These are phyloP conservation scores for Drosophila serrata DNA, from an alignment of 1,140 invertebrate genomes.

Conservation along the genomic window DNA sequence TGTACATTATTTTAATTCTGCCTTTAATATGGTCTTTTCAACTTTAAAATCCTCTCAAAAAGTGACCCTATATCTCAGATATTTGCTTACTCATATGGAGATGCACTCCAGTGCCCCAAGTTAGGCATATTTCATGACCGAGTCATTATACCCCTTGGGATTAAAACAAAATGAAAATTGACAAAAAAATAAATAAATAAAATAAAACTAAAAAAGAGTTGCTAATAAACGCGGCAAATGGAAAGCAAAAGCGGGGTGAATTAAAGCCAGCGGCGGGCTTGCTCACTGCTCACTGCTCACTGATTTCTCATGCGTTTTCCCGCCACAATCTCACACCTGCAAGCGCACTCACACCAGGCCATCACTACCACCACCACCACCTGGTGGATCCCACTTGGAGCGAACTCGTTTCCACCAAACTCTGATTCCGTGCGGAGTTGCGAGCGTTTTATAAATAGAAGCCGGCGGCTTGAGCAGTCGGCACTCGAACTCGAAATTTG, in stretches of 20 bases:
- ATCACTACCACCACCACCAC: neutral
- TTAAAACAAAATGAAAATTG: slow-evolving; percentile 37
- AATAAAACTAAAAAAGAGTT: slow-evolving; percentile 29
- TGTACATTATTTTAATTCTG: too few relatives aligned
- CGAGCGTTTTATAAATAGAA: slow-evolving; percentile 77
- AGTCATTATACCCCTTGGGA: slow-evolving; percentile 54
- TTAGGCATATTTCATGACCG: slow-evolving; percentile 46
- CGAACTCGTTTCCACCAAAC: slow-evolving; percentile 67
- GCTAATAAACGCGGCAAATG: slow-evolving; percentile 69
- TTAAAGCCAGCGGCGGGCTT: slow-evolving; percentile 44
- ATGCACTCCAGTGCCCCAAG: slow-evolving; percentile 1
- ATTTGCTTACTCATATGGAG: neutral
- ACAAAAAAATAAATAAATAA: slow-evolving; percentile 13
- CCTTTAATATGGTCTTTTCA: neutral
- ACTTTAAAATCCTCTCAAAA: neutral
- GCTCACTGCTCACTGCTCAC: slow-evolving; percentile 18
- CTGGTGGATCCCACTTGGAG: slow-evolving; percentile 54
- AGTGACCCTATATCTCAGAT: slow-evolving; percentile 9
- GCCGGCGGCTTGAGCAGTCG: slow-evolving; percentile 36
- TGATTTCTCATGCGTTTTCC: slow-evolving; percentile 71
- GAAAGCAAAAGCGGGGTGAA: slow-evolving; percentile 66
- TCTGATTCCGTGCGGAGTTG: slow-evolving; percentile 23
- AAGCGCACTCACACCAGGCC: slow-evolving; percentile 16
- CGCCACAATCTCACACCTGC: slow-evolving; percentile 38
- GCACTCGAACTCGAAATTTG: slow-evolving; percentile 69